phyloP scores from a whole-genome alignment of 2,113 vertebrate species.

The Aegotheles bennettii region DNA sequence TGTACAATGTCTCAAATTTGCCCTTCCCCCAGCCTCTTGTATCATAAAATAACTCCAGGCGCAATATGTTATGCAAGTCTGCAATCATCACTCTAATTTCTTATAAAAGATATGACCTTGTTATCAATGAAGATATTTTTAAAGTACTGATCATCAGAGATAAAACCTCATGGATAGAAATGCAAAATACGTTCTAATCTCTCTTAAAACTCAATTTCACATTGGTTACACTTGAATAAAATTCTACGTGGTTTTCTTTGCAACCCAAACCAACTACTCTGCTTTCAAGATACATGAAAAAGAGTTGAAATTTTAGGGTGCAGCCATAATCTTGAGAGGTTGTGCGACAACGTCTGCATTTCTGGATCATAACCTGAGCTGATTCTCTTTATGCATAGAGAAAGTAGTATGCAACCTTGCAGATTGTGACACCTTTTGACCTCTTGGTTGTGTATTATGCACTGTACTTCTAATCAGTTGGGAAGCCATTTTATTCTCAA shows the following conservation, averaged over 20 bases:
- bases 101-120: constrained; percentile 61
- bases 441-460: not conserved
- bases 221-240: not conserved
- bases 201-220: not conserved
- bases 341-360: not conserved
- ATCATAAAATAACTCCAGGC: constrained; percentile 59
- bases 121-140: constrained; percentile 67
- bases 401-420: not conserved
- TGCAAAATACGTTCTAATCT: not conserved
- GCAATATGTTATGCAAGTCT: constrained; percentile 60
- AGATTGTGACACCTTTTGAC: not conserved
- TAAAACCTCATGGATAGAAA: constrained; percentile 30
- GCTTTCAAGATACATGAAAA: not conserved
- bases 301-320: not conserved
- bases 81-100: constrained; percentile 61
- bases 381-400: not conserved
- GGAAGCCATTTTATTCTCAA: not conserved
- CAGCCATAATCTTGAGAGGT: not conserved
- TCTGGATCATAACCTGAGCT: not conserved
- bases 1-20: constrained; percentile 2
- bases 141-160: constrained; percentile 49
- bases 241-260: not conserved
- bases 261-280: not conserved
- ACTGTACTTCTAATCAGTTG: not conserved
- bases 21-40: constrained; percentile 53